phyloP scores from a whole-genome alignment of 2,888 invertebrate species.

The Lacanobia oleracea region DNA sequence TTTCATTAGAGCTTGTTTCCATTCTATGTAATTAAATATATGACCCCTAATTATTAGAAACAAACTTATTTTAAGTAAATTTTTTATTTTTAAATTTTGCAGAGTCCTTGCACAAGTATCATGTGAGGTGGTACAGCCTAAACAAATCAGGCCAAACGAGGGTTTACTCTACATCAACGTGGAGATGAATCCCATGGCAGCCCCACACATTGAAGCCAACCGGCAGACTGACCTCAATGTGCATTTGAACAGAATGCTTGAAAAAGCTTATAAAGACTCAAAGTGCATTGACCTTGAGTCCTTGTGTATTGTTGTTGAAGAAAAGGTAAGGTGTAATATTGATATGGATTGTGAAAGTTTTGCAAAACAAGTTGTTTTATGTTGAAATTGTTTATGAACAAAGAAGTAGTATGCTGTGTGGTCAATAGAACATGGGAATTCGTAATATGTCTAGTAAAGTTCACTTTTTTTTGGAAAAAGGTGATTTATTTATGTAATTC shows the following conservation, averaged over 20 bases:
- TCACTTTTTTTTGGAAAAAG: too few relatives aligned
- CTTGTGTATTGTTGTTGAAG: conserved; percentile 97
- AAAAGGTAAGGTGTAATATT: conserved; percentile 91
- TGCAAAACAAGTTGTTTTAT: conserved; percentile 28
- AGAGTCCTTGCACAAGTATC: conserved; percentile 97
- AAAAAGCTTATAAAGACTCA: conserved; percentile 97
- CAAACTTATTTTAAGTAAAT: neutral
- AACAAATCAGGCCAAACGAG: conserved; percentile 96
- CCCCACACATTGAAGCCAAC: conserved; percentile 95
- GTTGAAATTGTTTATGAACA: neutral
- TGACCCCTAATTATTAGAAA: neutral
- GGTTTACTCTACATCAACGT: conserved; percentile 96
- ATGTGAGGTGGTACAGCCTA: conserved; percentile 96
- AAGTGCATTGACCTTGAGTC: conserved; percentile 98
- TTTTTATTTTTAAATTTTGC: conserved; percentile 63
- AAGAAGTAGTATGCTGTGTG: neutral
- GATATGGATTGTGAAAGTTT: conserved; percentile 16
- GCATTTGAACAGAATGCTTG: conserved; percentile 94
- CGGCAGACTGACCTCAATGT: conserved; percentile 93
- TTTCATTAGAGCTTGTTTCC: neutral
- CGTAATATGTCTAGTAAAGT: too few relatives aligned
- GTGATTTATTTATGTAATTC: too few relatives aligned
- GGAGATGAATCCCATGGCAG: conserved; percentile 96
- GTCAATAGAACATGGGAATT: too few relatives aligned
- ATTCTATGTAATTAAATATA: neutral